phyloP scores from a whole-genome alignment of 37 sponge, comb jelly and placozoan species.

The Hexactinellida sp. region DNA sequence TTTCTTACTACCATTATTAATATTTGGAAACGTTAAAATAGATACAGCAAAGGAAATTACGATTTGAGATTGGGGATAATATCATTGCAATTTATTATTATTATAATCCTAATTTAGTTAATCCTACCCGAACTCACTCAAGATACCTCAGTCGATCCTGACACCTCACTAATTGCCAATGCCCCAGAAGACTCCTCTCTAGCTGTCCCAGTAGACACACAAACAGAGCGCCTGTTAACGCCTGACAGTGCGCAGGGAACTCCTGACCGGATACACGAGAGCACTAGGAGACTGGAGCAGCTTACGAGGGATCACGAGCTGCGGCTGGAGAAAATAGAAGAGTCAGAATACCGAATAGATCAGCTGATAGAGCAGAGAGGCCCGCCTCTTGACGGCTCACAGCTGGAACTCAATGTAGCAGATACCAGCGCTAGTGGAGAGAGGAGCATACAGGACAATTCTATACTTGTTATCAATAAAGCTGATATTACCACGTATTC shows the following conservation, averaged over 20 bases:
- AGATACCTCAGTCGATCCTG: background rate
- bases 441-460: background rate
- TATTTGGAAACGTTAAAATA: too few relatives aligned
- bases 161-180: background rate
- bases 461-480: background rate
- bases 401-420: background rate
- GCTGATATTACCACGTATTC: background rate
- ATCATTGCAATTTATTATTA: background rate
- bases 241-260: background rate
- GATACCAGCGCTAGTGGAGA: background rate
- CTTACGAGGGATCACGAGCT: background rate
- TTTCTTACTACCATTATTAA: too few relatives aligned
- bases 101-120: background rate
- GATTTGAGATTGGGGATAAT: too few relatives aligned
- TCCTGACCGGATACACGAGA: background rate
- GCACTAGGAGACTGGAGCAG: background rate
- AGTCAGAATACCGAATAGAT: background rate
- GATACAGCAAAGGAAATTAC: too few relatives aligned
- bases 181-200: background rate
- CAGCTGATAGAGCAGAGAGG: background rate
- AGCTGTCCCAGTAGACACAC: background rate
- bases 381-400: background rate
- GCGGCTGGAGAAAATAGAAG: background rate
- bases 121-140: background rate
- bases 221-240: background rate